Conservation (phyloP, 2,888 invertebrate genomes). For the Mesoligia furuncula region DNA sequence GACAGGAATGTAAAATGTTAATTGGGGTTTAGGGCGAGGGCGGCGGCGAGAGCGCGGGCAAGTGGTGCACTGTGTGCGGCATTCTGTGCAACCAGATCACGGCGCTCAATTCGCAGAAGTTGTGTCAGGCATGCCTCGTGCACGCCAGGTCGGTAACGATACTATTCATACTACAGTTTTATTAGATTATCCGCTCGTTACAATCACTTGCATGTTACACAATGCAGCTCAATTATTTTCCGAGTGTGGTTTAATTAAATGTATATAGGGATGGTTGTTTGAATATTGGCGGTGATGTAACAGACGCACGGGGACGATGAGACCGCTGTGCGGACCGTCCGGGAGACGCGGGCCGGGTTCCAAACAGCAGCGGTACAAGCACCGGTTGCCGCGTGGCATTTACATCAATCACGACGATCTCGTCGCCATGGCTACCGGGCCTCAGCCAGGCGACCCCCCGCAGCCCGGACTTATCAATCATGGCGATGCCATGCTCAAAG, state of each 20-base stretch:
- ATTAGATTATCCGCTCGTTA: conserved; percentile 66
- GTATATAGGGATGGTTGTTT: conserved; percentile 75
- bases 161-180: conserved; percentile 66
- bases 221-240: conserved; percentile 64
- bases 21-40: conserved; percentile 89
- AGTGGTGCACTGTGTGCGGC: conserved; percentile 89
- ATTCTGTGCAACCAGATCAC: conserved; percentile 89
- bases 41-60: conserved; percentile 84
- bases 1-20: conserved; percentile 83
- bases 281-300: conserved; percentile 85
- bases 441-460: conserved; percentile 90
- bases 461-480: conserved; percentile 90
- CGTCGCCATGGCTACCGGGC: conserved; percentile 96
- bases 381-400: conserved; percentile 98
- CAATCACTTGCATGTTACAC: conserved; percentile 74
- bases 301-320: conserved; percentile 95
- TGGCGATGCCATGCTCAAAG: conserved; percentile 96
- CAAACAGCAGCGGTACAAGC: conserved; percentile 91
- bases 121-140: conserved; percentile 91
- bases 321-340: conserved; percentile 94
- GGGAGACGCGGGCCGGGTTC: conserved; percentile 90
- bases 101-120: conserved; percentile 89
- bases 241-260: conserved; percentile 70
- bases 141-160: conserved; percentile 90
- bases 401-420: conserved; percentile 99